Evolutionary conservation across 2,113 vertebrate species (phyloP).

Genomic region (Pelobates fuscus): DNA sequence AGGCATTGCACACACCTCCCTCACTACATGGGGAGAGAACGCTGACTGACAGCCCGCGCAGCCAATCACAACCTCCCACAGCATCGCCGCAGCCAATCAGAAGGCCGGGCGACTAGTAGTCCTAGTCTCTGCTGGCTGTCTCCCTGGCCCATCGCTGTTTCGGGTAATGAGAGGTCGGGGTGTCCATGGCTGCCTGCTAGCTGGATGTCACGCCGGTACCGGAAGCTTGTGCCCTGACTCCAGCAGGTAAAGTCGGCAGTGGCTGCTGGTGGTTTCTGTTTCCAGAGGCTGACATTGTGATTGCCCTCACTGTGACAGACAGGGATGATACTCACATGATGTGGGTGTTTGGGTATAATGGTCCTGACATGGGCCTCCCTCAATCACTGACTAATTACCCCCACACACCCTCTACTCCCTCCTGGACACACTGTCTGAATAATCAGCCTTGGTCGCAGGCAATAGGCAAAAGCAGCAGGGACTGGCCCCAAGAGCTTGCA

Average conservation of each 20-base stretch:
- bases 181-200: not conserved
- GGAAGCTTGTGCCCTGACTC: constrained; percentile 1
- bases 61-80: not conserved
- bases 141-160: not conserved
- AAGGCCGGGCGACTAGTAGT: not conserved
- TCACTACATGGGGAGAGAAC: not conserved
- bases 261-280: not conserved
- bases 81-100: not conserved
- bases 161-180: constrained; percentile 20
- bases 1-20: not conserved
- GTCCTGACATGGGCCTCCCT: too few relatives aligned
- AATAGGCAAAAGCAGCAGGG: too few relatives aligned
- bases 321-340: not conserved
- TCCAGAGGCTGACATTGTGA: not conserved
- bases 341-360: too few relatives aligned
- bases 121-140: not conserved
- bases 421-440: too few relatives aligned
- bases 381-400: too few relatives aligned
- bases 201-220: not conserved
- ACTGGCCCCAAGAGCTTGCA: not conserved
- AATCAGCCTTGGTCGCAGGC: too few relatives aligned
- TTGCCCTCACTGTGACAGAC: not conserved
- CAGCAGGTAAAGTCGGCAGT: constrained; percentile 5
- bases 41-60: not conserved
- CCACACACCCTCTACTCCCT: too few relatives aligned